Conservation (phyloP, 2,113 vertebrate species). For the Aldabrachelys gigantea region DNA sequence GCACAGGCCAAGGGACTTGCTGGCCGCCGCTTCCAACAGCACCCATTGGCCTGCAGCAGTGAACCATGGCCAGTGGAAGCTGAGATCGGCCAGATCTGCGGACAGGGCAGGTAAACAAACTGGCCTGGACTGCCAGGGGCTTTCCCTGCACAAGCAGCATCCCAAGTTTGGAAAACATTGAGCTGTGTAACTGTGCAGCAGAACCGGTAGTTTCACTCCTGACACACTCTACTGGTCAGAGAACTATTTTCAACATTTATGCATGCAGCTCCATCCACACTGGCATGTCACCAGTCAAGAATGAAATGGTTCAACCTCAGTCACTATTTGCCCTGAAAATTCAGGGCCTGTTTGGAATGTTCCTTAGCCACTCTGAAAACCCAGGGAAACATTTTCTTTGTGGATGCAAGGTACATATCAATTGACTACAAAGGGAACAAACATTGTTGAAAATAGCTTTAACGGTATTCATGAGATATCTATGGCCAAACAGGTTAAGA, state of each 20-base stretch:
- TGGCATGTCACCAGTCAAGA: neutral
- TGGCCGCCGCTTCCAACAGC: no score
- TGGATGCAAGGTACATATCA: neutral
- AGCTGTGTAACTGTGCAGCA: neutral
- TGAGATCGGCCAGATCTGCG: no score
- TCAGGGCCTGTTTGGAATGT: neutral
- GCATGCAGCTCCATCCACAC: neutral
- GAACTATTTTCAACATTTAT: neutral
- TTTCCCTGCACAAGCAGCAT: no score
- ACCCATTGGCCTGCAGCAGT: no score
- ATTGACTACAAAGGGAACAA: neutral
- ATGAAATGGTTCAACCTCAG: neutral
- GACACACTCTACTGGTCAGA: neutral
- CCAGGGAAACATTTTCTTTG: neutral
- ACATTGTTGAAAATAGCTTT: neutral
- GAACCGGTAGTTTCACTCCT: neutral
- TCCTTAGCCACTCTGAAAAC: neutral
- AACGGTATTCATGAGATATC: neutral
- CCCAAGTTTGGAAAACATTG: no score
- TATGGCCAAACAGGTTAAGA: neutral
- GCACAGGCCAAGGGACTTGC: no score
- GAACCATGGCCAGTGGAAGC: no score
- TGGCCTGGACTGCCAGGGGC: no score
- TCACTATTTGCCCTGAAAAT: neutral
- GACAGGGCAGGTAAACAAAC: no score